Conservation (phyloP, 2,888 invertebrate genomes). For the Drosophila emarginata region DNA sequence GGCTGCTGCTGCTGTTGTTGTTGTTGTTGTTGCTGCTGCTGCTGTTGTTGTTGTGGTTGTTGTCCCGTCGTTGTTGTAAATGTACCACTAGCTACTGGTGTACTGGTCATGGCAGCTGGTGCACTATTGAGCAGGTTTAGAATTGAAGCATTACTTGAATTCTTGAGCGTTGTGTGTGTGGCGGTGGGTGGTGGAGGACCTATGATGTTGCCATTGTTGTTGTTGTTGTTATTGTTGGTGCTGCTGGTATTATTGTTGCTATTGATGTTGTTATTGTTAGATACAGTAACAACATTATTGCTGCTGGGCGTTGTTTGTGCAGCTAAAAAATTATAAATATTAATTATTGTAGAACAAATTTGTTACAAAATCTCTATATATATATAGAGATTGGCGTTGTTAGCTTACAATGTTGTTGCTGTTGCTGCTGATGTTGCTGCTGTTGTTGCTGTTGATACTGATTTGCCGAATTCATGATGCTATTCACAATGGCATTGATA, state of each 20-base stretch:
- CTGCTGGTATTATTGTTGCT: conserved; percentile 14
- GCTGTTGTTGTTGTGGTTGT: conserved; percentile 63
- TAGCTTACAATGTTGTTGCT: conserved; percentile 44
- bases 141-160: conserved; percentile 87
- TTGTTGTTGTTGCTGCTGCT: conserved; percentile 38
- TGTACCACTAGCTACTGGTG: conserved; percentile 83
- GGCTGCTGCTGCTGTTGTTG: conserved; percentile 61
- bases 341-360: not conserved
- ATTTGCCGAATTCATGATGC: conserved; percentile 91
- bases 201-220: conserved; percentile 14
- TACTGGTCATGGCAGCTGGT: conserved; percentile 88
- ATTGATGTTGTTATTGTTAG: conserved; percentile 28
- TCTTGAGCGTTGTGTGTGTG: conserved; percentile 61
- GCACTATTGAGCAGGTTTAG: conserved; percentile 90
- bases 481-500: conserved; percentile 90
- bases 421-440: conserved; percentile 66
- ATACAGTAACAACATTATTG: conserved; percentile 25
- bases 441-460: conserved; percentile 87
- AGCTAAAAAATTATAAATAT: conserved; percentile 27
- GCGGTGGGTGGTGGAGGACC: not conserved
- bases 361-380: no score
- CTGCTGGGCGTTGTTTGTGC: conserved; percentile 55
- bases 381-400: not conserved
- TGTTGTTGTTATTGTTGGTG: conserved; percentile 34
- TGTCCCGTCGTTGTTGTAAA: conserved; percentile 77